phyloP scores from a whole-genome alignment of 2,888 invertebrate genomes.

The Unio pictorum region DNA sequence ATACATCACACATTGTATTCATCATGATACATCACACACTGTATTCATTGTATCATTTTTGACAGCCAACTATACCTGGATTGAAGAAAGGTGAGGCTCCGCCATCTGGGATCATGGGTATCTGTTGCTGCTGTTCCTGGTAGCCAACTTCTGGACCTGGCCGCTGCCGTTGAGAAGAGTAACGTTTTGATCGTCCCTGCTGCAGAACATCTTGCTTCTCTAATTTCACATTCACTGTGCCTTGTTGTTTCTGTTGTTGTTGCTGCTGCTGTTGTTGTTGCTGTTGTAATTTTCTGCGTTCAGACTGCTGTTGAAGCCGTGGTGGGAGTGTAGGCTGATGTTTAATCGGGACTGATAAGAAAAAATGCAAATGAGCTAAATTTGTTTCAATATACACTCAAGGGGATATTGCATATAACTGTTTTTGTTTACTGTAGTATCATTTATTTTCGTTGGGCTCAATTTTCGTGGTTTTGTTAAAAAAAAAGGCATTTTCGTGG shows the following conservation, averaged over 20 bases:
- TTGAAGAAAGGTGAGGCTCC: slow-evolving; percentile 25
- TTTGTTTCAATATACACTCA: too few relatives aligned
- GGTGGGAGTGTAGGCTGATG: slow-evolving; percentile 33
- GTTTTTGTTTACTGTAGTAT: too few relatives aligned
- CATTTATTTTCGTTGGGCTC: too few relatives aligned
- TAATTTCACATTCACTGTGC: neutral
- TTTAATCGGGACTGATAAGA: slow-evolving; percentile 4
- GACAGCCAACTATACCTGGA: slow-evolving; percentile 19
- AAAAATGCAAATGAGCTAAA: too few relatives aligned
- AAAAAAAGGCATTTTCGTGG: too few relatives aligned
- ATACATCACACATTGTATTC: too few relatives aligned
- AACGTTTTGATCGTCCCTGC: slow-evolving; percentile 77
- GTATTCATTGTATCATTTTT: too few relatives aligned
- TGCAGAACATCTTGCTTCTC: slow-evolving; percentile 32
- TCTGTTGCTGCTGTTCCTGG: slow-evolving; percentile 22
- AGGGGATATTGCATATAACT: too few relatives aligned
- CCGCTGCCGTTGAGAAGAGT: slow-evolving; percentile 80
- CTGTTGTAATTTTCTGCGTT: slow-evolving; percentile 10
- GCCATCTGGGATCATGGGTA: slow-evolving; percentile 5
- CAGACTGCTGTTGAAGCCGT: slow-evolving; percentile 26
- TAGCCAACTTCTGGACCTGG: slow-evolving; percentile 32
- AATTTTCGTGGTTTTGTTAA: too few relatives aligned
- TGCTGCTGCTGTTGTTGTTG: slow-evolving; percentile 16
- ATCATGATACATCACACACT: too few relatives aligned
- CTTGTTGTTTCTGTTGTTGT: neutral